Evolutionary conservation across 37 sponge, comb jelly and placozoan species (phyloP), one percentile per base, ranked within the genome.

Genomic region (Beroe forskalii): DNA sequence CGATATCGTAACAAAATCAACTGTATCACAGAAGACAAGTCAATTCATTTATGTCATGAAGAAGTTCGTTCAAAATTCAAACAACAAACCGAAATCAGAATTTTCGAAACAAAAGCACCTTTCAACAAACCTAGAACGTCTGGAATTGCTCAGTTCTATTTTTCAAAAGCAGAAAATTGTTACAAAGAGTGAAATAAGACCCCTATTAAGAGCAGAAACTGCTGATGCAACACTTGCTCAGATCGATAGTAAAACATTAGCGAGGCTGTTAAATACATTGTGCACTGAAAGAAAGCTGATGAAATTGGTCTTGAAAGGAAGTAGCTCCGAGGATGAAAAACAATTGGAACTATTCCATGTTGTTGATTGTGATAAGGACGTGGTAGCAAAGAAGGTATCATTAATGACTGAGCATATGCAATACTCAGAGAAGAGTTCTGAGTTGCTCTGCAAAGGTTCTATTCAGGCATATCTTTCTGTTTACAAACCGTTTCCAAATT

Each of bases 111-210:
- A 2, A 2, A 32, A 27, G 2, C 72, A 69, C 38, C 72, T 69
- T 69, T 36, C 72, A 14, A 69, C 72, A 35, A 69, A 69, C 39
- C 9, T 69, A 20, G 72, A 69, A 69, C 72, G 72, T 36, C 72
- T 69, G 2, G 1, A 69, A 2, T 19, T 20, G 19, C 27, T 69
- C 35, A 27, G 2, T 2, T 1, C 33, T 14, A 19, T 69, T 9
- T 36, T 69, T 32, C 3, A 69, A 36, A 69, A 36, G 19, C 72
- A 69, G 12, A 69, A 36, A 32, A 32, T 69, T 36, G 37, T 44
- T 41, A 80, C 48, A 1, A 3, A 48, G 19, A 19, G 25, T 3
- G 86, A 80, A 80, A 80, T 80, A 23, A 41, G 86, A 24, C 12
- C 28, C 27, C n/a, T 80, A 42, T 27, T 80, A 1, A 40, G 55